A percentile compares a stretch with the other conserved stretches of the same genome.
These are phyloP conservation scores for Oreocharis arfaki DNA, from an alignment of 2,113 vertebrate species.

Conservation along the genomic window DNA sequence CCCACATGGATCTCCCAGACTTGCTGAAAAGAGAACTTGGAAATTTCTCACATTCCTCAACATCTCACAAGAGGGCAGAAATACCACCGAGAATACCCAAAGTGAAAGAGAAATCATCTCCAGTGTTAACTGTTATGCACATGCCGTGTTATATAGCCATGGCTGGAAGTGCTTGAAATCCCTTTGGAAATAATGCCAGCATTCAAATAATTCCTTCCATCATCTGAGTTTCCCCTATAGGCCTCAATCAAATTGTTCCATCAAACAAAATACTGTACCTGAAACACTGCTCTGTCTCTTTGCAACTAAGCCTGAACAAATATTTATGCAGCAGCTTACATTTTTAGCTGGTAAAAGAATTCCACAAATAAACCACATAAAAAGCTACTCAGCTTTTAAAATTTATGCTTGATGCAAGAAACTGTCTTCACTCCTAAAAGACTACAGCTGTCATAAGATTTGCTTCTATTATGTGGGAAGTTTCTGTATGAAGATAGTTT, in stretches of 20 bases:
- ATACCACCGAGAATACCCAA: not conserved
- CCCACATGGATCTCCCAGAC: not conserved
- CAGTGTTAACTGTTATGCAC: not conserved
- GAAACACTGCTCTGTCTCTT: slow-evolving; percentile 9
- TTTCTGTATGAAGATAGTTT: not conserved
- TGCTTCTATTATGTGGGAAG: not conserved
- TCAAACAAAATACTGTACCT: not conserved
- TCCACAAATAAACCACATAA: not conserved
- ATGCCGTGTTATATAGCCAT: not conserved
- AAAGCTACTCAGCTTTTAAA: slow-evolving; percentile 4
- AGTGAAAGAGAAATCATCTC: not conserved
- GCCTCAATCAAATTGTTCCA: slow-evolving; percentile 4
- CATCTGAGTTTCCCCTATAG: not conserved
- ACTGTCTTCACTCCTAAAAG: not conserved
- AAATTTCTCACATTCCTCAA: not conserved
- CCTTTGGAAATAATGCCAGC: not conserved
- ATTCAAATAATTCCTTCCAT: slow-evolving; percentile 1
- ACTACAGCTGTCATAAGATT: not conserved
- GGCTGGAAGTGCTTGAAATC: not conserved
- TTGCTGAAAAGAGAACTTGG: not conserved
- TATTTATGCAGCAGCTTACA: slow-evolving; percentile 4
- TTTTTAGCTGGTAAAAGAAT: slow-evolving; percentile 7
- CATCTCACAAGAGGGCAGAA: not conserved
- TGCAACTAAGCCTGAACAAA: slow-evolving; percentile 6
- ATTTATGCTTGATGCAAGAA: not conserved